A percentile compares a stretch with the other conserved stretches of the same genome.
These are phyloP conservation scores for Drosophila yooni DNA, from an alignment of 2,888 invertebrate species.

Conservation along the genomic window DNA sequence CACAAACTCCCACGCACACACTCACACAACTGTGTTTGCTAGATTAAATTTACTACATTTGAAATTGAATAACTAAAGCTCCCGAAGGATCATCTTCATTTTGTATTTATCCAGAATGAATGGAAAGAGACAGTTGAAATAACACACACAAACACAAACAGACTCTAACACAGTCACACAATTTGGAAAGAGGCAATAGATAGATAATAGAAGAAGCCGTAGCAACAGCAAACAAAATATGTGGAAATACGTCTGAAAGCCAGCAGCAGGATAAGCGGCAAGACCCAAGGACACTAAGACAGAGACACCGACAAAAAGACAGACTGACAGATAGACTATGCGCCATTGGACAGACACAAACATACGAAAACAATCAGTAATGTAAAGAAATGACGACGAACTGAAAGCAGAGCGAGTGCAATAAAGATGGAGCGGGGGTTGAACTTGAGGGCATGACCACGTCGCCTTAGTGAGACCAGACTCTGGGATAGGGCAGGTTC, in stretches of 20 bases:
- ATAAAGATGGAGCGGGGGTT: neutral
- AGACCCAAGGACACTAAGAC: constrained; percentile 22
- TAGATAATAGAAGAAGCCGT: constrained; percentile 66
- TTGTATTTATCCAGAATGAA: constrained; percentile 81
- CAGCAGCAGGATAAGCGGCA: constrained; percentile 49
- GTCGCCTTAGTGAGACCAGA: constrained; percentile 19
- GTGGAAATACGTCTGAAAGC: constrained; percentile 66
- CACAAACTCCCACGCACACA: constrained; percentile 21
- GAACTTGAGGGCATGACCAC: constrained; percentile 13
- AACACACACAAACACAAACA: constrained; percentile 52
- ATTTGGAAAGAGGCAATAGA: constrained; percentile 45
- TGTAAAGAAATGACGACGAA: constrained; percentile 72
- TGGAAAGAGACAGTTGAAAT: constrained; percentile 78
- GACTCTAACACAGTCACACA: neutral
- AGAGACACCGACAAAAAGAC: constrained; percentile 8
- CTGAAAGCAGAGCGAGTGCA: constrained; percentile 25
- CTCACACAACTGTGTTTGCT: constrained; percentile 52
- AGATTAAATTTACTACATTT: constrained; percentile 81
- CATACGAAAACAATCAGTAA: constrained; percentile 76
- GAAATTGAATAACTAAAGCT: constrained; percentile 81
- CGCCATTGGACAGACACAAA: constrained; percentile 47
- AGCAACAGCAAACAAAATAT: constrained; percentile 70
- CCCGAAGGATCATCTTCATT: constrained; percentile 82
- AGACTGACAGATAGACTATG: constrained; percentile 21
- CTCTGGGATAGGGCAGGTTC: constrained; percentile 36